Conservation (phyloP, 2,888 invertebrate genomes). For the Neoascia interrupta region DNA sequence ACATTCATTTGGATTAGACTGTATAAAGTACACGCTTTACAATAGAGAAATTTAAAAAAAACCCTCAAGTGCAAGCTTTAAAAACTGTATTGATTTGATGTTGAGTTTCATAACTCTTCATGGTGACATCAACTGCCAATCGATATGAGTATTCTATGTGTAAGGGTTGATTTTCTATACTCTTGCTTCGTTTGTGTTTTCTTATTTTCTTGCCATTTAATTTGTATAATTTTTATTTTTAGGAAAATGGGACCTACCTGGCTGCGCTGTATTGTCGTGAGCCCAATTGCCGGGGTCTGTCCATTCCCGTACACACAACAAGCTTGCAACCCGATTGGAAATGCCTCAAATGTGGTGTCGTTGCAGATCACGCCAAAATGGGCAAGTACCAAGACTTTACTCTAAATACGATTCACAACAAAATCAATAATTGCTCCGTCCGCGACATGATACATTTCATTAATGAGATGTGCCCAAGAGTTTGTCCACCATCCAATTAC, state of each 20-base stretch:
- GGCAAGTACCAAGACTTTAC: slow-evolving; percentile 78
- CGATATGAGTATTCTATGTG: not conserved
- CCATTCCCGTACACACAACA: slow-evolving; percentile 83
- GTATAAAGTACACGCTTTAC: too few species aligned
- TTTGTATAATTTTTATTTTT: slow-evolving; percentile 18
- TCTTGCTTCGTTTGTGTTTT: not conserved
- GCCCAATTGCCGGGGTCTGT: slow-evolving; percentile 77
- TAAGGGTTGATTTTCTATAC: not conserved
- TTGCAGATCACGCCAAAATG: slow-evolving; percentile 76
- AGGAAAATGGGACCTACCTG: slow-evolving; percentile 78
- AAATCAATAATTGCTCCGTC: slow-evolving; percentile 76
- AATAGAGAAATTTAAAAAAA: too few species aligned
- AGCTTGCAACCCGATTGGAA: slow-evolving; percentile 83
- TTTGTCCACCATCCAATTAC: slow-evolving; percentile 78
- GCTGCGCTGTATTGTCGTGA: slow-evolving; percentile 80
- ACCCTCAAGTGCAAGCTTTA: slow-evolving; percentile 27
- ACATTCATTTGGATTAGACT: too few species aligned
- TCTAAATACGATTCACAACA: slow-evolving; percentile 77
- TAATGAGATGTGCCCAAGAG: slow-evolving; percentile 77
- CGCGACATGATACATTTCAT: slow-evolving; percentile 78
- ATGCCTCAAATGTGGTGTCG: slow-evolving; percentile 82
- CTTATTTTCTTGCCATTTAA: not conserved
- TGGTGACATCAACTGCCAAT: not conserved
- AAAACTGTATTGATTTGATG: slow-evolving; percentile 22
- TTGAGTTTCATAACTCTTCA: slow-evolving; percentile 23